These are phyloP conservation scores for Adelges cooleyi DNA, from an alignment of 1,140 invertebrate species.

Conservation along the genomic window DNA sequence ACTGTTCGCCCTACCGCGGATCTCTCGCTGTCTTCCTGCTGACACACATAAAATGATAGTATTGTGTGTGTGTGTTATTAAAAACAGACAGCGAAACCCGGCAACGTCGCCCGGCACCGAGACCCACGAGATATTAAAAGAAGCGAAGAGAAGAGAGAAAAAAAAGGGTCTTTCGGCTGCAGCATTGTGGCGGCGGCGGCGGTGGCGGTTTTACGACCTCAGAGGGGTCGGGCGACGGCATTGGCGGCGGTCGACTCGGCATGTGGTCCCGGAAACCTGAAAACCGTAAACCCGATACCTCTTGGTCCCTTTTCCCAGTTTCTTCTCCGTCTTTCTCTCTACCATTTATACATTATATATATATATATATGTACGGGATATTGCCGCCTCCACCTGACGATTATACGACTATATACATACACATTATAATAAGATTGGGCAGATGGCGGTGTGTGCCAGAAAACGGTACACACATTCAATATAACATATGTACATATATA, in stretches of 20 bases:
- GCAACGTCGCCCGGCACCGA: too few species aligned
- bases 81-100: too few species aligned
- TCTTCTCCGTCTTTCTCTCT: too few species aligned
- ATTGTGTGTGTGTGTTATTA: too few species aligned
- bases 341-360: too few species aligned
- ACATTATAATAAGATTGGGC: neutral
- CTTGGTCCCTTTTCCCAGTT: neutral
- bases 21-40: too few species aligned
- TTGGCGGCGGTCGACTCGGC: neutral
- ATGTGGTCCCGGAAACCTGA: slow-evolving; percentile 24
- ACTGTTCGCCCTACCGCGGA: too few species aligned
- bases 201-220: slow-evolving; percentile 1
- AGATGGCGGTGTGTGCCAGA: neutral
- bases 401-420: neutral
- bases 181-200: neutral
- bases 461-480: neutral
- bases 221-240: slow-evolving; percentile 12
- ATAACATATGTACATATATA: too few species aligned
- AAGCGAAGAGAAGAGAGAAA: neutral
- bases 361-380: too few species aligned
- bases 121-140: neutral
- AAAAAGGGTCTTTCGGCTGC: slow-evolving; percentile 12
- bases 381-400: slow-evolving; percentile 12
- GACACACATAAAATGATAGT: too few species aligned
- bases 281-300: slow-evolving; percentile 10